phyloP scores from a whole-genome alignment of 2,113 vertebrate species.

The Nycticorax nycticorax region DNA sequence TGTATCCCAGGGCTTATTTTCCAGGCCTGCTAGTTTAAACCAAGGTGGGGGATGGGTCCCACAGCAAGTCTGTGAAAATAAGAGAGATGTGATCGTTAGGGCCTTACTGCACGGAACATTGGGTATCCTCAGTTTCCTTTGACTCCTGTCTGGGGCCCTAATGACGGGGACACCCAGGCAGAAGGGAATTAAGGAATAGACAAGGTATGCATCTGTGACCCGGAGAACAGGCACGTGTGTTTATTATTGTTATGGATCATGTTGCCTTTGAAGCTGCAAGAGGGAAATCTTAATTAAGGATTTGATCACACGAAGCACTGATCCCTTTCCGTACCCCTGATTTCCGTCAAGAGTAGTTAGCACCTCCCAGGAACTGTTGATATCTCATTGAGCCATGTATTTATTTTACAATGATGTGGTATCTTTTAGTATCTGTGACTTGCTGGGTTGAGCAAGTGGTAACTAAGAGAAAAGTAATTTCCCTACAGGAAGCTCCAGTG shows the following conservation, averaged over 20 bases:
- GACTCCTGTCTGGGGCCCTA: not conserved
- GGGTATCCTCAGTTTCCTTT: not conserved
- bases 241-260: not conserved
- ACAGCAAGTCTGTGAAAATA: not conserved
- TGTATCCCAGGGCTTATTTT: slow-evolving; percentile 22
- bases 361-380: not conserved
- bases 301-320: not conserved
- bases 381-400: not conserved
- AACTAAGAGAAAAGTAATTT: not conserved
- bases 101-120: not conserved
- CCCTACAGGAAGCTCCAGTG: not conserved
- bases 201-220: not conserved
- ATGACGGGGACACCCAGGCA: not conserved
- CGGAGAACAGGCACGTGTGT: not conserved
- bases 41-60: not conserved
- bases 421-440: not conserved
- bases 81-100: not conserved
- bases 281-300: not conserved
- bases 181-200: not conserved
- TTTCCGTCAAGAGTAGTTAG: not conserved
- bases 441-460: not conserved
- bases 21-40: not conserved
- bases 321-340: not conserved
- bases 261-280: not conserved
- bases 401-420: not conserved